A percentile compares a stretch with the other conserved stretches of the same genome.
Evolutionary conservation across 1,140 invertebrate species (phyloP).

Genomic region (Eurosta solidaginis): DNA sequence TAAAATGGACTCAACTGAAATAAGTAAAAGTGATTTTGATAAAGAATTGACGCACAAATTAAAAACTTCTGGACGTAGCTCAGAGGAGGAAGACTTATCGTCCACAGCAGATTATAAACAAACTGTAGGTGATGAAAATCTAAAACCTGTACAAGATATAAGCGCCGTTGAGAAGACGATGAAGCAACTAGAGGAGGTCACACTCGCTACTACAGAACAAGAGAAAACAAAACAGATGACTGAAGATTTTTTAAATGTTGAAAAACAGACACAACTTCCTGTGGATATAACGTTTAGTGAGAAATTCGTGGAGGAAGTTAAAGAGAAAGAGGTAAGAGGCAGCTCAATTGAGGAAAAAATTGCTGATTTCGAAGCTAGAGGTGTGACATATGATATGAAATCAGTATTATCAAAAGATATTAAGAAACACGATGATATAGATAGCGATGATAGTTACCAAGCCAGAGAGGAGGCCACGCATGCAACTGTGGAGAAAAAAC

Average conservation of each 20-base stretch:
- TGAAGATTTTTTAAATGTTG: slow-evolving; percentile 52
- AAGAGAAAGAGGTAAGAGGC: slow-evolving; percentile 44
- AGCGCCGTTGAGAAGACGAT: slow-evolving; percentile 47
- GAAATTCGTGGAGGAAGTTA: slow-evolving; percentile 53
- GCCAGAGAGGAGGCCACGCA: background rate
- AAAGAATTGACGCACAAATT: slow-evolving; percentile 57
- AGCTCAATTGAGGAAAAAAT: slow-evolving; percentile 51
- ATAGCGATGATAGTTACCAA: background rate
- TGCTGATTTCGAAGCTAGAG: slow-evolving; percentile 54
- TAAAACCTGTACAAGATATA: slow-evolving; percentile 51
- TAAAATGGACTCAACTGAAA: slow-evolving; percentile 52
- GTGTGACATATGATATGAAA: slow-evolving; percentile 47
- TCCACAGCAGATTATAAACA: slow-evolving; percentile 22
- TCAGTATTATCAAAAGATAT: slow-evolving; percentile 44
- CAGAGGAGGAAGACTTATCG: slow-evolving; percentile 55
- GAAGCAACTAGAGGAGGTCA: slow-evolving; percentile 38
- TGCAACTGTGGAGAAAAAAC: background rate
- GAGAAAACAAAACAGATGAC: slow-evolving; percentile 39
- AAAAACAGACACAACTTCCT: slow-evolving; percentile 52
- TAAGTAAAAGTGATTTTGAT: slow-evolving; percentile 58
- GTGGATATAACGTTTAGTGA: slow-evolving; percentile 41
- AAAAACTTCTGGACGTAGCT: slow-evolving; percentile 52
- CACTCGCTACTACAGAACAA: background rate
- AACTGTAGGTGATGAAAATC: slow-evolving; percentile 42
- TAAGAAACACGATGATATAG: slow-evolving; percentile 38